A percentile compares a stretch with the other conserved stretches of the same genome.
phyloP scores from a whole-genome alignment of 1,140 invertebrate genomes.

The Adelges cooleyi region DNA sequence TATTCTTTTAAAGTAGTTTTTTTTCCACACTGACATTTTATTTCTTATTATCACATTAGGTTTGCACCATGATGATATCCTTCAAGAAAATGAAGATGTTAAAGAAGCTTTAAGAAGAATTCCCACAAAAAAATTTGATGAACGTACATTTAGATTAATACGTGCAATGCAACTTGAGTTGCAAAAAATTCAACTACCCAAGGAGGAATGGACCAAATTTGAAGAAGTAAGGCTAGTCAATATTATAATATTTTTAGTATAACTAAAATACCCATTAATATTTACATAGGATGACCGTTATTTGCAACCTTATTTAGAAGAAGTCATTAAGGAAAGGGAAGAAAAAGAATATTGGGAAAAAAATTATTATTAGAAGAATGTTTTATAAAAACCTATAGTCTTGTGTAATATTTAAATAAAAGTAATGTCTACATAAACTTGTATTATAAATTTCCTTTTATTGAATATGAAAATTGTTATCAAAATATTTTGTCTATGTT shows the following conservation, averaged over 20 bases:
- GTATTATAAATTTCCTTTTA: too few species aligned
- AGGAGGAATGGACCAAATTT: conserved; percentile 76
- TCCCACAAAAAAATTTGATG: conserved; percentile 57
- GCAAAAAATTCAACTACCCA: conserved; percentile 63
- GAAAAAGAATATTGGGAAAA: conserved; percentile 29
- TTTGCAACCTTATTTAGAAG: conserved; percentile 5
- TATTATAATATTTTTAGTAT: too few species aligned
- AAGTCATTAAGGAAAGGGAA: conserved; percentile 18
- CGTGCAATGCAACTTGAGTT: conserved; percentile 63
- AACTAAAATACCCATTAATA: not conserved
- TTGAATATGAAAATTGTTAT: too few species aligned
- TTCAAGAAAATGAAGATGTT: conserved; percentile 58
- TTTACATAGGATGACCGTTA: conserved; percentile 10
- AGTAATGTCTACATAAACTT: too few species aligned
- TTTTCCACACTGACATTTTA: too few species aligned
- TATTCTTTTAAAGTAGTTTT: too few species aligned
- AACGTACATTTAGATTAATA: conserved; percentile 65
- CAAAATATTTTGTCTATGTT: too few species aligned
- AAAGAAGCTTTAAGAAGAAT: conserved; percentile 66
- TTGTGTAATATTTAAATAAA: too few species aligned
- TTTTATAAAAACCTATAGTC: too few species aligned
- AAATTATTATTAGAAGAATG: conserved; percentile 19
- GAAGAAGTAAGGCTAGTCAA: conserved; percentile 55
- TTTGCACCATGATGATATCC: conserved; percentile 62
- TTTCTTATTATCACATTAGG: conserved; percentile 40